A percentile compares a stretch with the other conserved stretches of the same genome.
Conservation (phyloP, 2,888 invertebrate genomes). For the Hyppa rectilinea region DNA sequence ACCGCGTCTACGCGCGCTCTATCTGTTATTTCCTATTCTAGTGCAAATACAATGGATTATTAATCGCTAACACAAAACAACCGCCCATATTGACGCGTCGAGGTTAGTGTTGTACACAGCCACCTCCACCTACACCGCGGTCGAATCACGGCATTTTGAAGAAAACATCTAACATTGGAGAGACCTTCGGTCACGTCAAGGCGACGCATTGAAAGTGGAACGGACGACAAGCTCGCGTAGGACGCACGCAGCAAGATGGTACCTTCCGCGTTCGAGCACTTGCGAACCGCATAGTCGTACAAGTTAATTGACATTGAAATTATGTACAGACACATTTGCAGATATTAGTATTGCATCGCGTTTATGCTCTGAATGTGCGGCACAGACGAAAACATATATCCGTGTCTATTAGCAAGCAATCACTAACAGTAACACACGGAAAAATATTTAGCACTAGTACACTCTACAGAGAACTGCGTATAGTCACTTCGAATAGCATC, state of each 20-base stretch:
- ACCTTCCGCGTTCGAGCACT: slow-evolving; percentile 63
- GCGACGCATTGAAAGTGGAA: slow-evolving; percentile 67
- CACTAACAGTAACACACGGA: slow-evolving; percentile 24
- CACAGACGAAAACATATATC: slow-evolving; percentile 18
- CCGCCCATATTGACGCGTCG: slow-evolving; percentile 52
- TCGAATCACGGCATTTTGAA: slow-evolving; percentile 64
- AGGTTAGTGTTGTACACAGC: slow-evolving; percentile 54
- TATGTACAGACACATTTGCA: slow-evolving; percentile 14
- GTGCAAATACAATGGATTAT: slow-evolving; percentile 57
- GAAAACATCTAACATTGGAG: slow-evolving; percentile 58
- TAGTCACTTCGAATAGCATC: slow-evolving; percentile 15
- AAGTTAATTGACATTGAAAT: slow-evolving; percentile 50
- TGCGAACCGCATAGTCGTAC: slow-evolving; percentile 1
- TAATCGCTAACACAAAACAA: slow-evolving; percentile 51
- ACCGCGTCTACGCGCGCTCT: slow-evolving; percentile 20
- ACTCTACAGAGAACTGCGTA: not conserved
- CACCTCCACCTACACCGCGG: slow-evolving; percentile 58
- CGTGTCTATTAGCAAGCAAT: slow-evolving; percentile 25
- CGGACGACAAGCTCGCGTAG: slow-evolving; percentile 55
- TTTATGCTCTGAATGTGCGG: not conserved
- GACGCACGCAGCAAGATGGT: slow-evolving; percentile 53
- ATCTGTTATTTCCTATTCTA: slow-evolving; percentile 58
- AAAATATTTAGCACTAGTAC: slow-evolving; percentile 17
- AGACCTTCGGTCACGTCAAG: slow-evolving; percentile 68
- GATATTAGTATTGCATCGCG: slow-evolving; percentile 17